Evolutionary conservation across 2,797 vertebrate species (phyloP).

Genomic region (Muscicapa striata): DNA sequence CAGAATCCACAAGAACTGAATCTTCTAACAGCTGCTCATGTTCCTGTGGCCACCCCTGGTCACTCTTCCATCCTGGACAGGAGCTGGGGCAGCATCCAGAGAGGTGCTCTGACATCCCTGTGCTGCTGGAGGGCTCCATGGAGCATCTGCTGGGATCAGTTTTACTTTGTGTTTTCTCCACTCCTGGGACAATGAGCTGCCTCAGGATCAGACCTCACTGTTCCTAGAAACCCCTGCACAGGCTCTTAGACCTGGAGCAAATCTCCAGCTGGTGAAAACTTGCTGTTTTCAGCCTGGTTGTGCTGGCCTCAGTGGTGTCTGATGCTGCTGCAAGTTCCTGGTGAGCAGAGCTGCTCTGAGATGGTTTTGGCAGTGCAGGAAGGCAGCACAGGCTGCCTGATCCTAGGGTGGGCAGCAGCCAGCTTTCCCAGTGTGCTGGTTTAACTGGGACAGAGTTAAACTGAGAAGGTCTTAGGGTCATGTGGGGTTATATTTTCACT

Average conservation of each 20-base stretch:
- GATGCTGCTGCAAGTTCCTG: not conserved
- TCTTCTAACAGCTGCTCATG: accelerated
- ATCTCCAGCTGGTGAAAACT: not conserved
- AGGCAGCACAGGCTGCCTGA: not conserved
- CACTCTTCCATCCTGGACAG: not conserved
- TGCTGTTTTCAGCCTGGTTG: not conserved
- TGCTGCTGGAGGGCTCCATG: not conserved
- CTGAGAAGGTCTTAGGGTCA: not conserved
- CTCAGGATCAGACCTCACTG: not conserved
- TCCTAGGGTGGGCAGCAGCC: not conserved
- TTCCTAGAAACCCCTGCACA: not conserved
- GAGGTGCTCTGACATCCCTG: not conserved
- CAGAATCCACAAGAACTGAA: not conserved
- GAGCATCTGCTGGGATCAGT: not conserved
- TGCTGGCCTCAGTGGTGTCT: not conserved
- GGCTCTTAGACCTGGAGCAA: not conserved
- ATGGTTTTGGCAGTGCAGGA: not conserved
- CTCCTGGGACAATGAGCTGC: accelerated
- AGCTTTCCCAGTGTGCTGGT: not conserved
- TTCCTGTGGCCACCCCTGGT: accelerated
- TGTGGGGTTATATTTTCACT: not conserved
- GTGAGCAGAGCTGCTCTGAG: not conserved
- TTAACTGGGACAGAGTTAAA: not conserved
- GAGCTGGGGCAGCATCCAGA: not conserved
- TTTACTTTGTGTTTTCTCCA: not conserved